These are phyloP conservation scores for Melanchra persicariae DNA, from an alignment of 2,888 invertebrate species.

Conservation along the genomic window DNA sequence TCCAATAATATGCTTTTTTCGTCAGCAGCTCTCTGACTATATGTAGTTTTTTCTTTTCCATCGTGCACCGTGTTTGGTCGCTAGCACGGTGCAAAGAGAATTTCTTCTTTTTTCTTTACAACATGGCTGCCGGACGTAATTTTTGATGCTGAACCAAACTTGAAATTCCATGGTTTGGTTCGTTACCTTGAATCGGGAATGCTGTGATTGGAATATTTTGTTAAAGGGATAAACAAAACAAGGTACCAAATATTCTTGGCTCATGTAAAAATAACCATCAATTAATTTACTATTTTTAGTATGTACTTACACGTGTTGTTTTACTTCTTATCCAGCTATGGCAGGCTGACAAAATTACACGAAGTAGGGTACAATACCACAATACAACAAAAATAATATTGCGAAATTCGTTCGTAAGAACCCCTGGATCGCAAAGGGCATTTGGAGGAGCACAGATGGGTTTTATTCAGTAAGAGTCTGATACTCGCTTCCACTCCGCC, in stretches of 20 bases:
- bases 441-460: too few relatives aligned
- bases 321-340: too few relatives aligned
- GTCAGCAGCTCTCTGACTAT: not conserved
- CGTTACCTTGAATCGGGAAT: conserved; percentile 5
- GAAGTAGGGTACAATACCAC: too few relatives aligned
- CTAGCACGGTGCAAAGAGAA: not conserved
- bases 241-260: not conserved
- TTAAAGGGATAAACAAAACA: not conserved
- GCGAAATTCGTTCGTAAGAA: too few relatives aligned
- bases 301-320: too few relatives aligned
- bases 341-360: too few relatives aligned
- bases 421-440: too few relatives aligned
- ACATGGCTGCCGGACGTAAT: conserved; percentile 25
- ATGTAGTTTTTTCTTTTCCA: conserved; percentile 20
- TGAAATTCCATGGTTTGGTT: conserved; percentile 21
- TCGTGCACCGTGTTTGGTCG: conserved; percentile 28
- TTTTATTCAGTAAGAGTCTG: too few relatives aligned
- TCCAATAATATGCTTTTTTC: not conserved
- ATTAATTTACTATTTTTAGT: too few relatives aligned
- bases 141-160: conserved; percentile 12
- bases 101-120: conserved; percentile 16
- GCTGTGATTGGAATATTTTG: conserved; percentile 16
- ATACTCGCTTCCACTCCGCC: too few relatives aligned
- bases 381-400: too few relatives aligned
- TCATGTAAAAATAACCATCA: too few relatives aligned